phyloP scores from a whole-genome alignment of 2,888 invertebrate species.

The Caenorhabditis sinica region DNA sequence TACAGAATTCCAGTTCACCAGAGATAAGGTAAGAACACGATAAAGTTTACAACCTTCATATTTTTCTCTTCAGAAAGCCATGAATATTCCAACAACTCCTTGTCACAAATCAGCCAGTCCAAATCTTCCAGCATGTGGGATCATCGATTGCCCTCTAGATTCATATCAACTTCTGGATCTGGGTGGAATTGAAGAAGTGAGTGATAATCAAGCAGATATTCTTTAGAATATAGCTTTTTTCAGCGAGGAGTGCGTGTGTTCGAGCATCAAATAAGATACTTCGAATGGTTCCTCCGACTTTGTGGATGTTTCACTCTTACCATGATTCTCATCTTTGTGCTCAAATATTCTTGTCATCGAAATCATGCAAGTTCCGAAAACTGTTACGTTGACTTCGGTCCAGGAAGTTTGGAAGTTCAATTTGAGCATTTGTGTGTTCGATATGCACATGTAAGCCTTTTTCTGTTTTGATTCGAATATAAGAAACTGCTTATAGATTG shows the following conservation, averaged over 20 bases:
- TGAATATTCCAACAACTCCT: slow-evolving; percentile 52
- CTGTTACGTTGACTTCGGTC: slow-evolving; percentile 37
- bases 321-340: slow-evolving; percentile 31
- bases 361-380: not conserved
- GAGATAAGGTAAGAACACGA: not conserved
- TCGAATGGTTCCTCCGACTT: slow-evolving; percentile 27
- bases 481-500: not conserved
- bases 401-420: slow-evolving; percentile 35
- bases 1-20: slow-evolving; percentile 43
- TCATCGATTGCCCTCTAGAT: slow-evolving; percentile 37
- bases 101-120: slow-evolving; percentile 56
- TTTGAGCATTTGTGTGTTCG: slow-evolving; percentile 40
- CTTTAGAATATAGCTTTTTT: not conserved
- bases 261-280: slow-evolving; percentile 4
- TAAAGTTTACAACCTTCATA: too few relatives aligned
- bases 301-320: slow-evolving; percentile 23
- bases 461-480: not conserved
- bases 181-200: slow-evolving; percentile 20
- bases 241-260: slow-evolving; percentile 34
- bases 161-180: slow-evolving; percentile 38
- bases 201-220: not conserved
- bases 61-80: slow-evolving; percentile 50
- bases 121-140: slow-evolving; percentile 28
- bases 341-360: slow-evolving; percentile 53
- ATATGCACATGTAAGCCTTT: slow-evolving; percentile 40